phyloP scores from a whole-genome alignment of 2,888 invertebrate genomes.

The Acanthosoma haemorrhoidale region DNA sequence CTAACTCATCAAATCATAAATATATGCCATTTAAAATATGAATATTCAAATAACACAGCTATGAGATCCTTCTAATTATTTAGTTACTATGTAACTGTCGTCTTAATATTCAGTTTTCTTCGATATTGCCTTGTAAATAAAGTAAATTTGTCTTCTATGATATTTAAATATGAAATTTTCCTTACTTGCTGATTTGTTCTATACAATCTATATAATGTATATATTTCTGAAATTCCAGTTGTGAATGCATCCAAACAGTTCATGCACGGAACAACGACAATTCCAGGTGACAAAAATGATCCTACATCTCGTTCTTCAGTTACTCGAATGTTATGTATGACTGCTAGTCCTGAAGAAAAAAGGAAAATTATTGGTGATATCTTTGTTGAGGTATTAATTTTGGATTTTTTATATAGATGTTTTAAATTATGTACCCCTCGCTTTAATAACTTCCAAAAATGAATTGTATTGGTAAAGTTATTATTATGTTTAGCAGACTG shows the following conservation, averaged over 20 bases:
- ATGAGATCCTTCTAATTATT: too few relatives aligned
- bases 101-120: too few relatives aligned
- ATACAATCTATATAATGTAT: too few relatives aligned
- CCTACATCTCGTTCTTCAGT: slow-evolving; percentile 55
- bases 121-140: neutral
- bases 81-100: too few relatives aligned
- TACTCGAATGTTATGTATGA: slow-evolving; percentile 80
- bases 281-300: slow-evolving; percentile 58
- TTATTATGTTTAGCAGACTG: neutral
- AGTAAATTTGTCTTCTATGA: neutral
- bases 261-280: slow-evolving; percentile 67
- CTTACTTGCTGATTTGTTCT: too few relatives aligned
- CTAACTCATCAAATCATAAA: too few relatives aligned
- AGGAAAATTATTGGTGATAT: slow-evolving; percentile 98
- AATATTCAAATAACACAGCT: too few relatives aligned
- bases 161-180: neutral
- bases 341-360: slow-evolving; percentile 93
- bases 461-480: neutral
- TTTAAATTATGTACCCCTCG: neutral
- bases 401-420: neutral
- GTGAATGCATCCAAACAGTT: slow-evolving; percentile 52
- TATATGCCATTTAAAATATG: too few relatives aligned
- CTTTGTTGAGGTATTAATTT: slow-evolving; percentile 67
- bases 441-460: neutral
- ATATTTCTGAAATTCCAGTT: slow-evolving; percentile 45